A percentile compares a stretch with the other conserved stretches of the same genome.
Conservation (phyloP, 2,113 vertebrate species). For the Erythrocercus mccallii region DNA sequence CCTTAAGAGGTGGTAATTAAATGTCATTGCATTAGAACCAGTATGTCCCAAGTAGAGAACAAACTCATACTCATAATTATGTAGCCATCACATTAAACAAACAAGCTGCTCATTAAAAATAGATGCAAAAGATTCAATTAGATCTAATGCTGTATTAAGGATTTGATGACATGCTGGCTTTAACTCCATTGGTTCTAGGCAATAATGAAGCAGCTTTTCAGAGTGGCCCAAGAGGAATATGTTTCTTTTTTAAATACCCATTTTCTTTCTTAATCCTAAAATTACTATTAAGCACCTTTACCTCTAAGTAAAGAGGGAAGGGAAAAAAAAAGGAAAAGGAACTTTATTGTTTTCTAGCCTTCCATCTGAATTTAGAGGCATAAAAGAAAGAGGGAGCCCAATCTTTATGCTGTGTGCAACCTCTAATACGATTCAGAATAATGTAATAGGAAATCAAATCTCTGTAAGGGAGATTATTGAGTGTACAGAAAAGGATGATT, state of each 20-base stretch:
- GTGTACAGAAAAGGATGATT: not conserved
- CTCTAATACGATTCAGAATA: not conserved
- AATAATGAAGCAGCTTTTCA: constrained; percentile 21
- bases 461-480: not conserved
- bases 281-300: not conserved
- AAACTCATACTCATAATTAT: constrained; percentile 35
- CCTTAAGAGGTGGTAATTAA: constrained; percentile 44
- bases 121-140: constrained; percentile 56
- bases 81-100: constrained; percentile 59
- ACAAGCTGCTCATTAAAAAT: constrained; percentile 62
- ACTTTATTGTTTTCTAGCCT: not conserved
- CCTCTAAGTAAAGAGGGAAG: not conserved
- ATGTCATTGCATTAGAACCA: constrained; percentile 25
- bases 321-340: rapidly evolving
- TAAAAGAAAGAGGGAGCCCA: not conserved
- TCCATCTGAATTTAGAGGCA: not conserved
- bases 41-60: constrained; percentile 41
- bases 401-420: not conserved
- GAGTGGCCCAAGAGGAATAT: constrained; percentile 33
- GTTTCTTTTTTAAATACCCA: constrained; percentile 33
- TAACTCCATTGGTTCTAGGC: constrained; percentile 17
- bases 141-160: constrained; percentile 14
- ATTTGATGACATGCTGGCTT: constrained; percentile 26
- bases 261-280: constrained; percentile 26
- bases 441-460: constrained; percentile 22